phyloP scores from a whole-genome alignment of 2,113 vertebrate species.

The Poicephalus meyeri region DNA sequence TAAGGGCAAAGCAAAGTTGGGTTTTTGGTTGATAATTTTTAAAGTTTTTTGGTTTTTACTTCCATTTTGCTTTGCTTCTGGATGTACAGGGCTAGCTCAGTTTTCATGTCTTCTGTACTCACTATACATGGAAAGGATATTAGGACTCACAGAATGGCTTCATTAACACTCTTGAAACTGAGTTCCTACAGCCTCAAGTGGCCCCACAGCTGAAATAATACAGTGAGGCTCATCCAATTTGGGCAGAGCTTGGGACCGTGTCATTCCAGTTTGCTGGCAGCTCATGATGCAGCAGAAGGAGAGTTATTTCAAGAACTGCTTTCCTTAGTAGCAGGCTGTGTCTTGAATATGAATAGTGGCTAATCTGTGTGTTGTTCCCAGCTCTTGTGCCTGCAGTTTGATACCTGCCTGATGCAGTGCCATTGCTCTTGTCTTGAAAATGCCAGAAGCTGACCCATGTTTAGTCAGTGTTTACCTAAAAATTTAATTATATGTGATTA shows the following conservation, averaged over 20 bases:
- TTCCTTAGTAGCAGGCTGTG: neutral
- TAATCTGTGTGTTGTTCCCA: neutral
- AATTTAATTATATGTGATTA: neutral
- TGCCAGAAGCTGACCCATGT: neutral
- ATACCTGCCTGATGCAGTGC: neutral
- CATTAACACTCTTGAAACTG: neutral
- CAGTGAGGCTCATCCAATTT: fast-evolving
- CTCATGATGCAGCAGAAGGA: neutral
- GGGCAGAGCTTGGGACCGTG: neutral
- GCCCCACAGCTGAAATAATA: neutral
- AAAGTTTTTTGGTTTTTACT: neutral
- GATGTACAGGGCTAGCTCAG: neutral
- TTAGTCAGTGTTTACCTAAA: neutral
- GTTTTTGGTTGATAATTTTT: too few species aligned
- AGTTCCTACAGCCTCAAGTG: neutral
- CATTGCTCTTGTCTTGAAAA: neutral
- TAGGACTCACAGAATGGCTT: neutral
- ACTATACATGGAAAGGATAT: fast-evolving
- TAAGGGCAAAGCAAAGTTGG: neutral
- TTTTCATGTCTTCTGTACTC: neutral
- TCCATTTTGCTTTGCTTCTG: neutral
- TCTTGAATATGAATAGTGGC: neutral
- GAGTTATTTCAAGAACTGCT: slow-evolving; percentile 1
- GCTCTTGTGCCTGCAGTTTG: neutral
- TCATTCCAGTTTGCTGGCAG: neutral